Conservation (phyloP, 2,113 vertebrate species). For the Eptesicus fuscus region DNA sequence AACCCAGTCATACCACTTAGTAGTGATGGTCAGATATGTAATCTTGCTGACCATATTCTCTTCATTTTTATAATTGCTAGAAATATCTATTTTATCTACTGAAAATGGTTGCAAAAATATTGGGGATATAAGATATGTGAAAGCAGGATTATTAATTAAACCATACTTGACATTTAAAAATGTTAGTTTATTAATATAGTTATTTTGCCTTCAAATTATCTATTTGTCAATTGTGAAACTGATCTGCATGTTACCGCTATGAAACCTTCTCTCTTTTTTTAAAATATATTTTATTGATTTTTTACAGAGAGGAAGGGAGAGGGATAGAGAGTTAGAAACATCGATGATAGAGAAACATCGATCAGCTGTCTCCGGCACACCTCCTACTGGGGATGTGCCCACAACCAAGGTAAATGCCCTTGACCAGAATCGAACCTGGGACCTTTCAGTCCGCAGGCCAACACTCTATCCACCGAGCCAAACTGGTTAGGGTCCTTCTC, state of each 20-base stretch:
- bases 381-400: too few species aligned
- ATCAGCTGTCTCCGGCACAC: too few species aligned
- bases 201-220: constrained; percentile 5
- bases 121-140: neutral
- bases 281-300: too few species aligned
- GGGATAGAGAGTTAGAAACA: too few species aligned
- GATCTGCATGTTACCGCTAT: neutral
- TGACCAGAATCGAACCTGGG: too few species aligned
- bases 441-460: too few species aligned
- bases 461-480: too few species aligned
- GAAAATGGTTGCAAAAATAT: neutral
- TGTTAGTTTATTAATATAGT: neutral
- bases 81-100: neutral
- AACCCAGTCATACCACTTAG: neutral
- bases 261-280: neutral
- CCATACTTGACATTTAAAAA: neutral
- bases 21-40: neutral
- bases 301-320: too few species aligned
- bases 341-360: too few species aligned
- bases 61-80: neutral
- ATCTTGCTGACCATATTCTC: neutral
- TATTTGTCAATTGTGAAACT: neutral
- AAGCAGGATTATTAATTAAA: neutral
- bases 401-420: too few species aligned
- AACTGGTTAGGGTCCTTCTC: neutral